phyloP scores from a whole-genome alignment of 2,113 vertebrate species.

The Astatotilapia flaviijosephi region DNA sequence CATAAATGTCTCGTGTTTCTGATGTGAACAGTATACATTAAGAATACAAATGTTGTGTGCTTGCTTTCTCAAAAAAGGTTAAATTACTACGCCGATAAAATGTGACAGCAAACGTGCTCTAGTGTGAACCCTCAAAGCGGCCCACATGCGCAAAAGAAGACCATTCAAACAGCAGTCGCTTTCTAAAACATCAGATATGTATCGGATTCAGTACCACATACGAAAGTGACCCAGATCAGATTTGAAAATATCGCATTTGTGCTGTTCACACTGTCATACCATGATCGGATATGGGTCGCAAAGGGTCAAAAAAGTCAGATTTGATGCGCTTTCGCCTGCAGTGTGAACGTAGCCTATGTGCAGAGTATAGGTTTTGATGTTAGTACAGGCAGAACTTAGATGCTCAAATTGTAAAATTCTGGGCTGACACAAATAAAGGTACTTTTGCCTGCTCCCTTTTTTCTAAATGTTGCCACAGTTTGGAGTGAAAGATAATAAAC shows the following conservation, averaged over 20 bases:
- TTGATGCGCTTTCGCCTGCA: rapidly evolving
- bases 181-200: neutral
- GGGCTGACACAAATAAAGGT: neutral
- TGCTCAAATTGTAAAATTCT: neutral
- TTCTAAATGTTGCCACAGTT: neutral
- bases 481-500: neutral
- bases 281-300: rapidly evolving
- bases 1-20: neutral
- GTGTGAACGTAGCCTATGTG: neutral
- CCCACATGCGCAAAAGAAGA: neutral
- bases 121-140: neutral
- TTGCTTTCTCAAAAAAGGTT: neutral
- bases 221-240: neutral
- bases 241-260: neutral
- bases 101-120: rapidly evolving
- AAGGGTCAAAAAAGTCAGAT: rapidly evolving
- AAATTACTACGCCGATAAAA: neutral
- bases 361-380: neutral
- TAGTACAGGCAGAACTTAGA: neutral
- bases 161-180: neutral
- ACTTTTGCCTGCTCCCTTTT: neutral
- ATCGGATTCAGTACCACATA: neutral
- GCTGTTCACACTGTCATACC: neutral
- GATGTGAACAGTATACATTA: neutral
- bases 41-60: neutral